These are phyloP conservation scores for Lasius platythorax DNA, from an alignment of 2,888 invertebrate genomes.

Conservation along the genomic window DNA sequence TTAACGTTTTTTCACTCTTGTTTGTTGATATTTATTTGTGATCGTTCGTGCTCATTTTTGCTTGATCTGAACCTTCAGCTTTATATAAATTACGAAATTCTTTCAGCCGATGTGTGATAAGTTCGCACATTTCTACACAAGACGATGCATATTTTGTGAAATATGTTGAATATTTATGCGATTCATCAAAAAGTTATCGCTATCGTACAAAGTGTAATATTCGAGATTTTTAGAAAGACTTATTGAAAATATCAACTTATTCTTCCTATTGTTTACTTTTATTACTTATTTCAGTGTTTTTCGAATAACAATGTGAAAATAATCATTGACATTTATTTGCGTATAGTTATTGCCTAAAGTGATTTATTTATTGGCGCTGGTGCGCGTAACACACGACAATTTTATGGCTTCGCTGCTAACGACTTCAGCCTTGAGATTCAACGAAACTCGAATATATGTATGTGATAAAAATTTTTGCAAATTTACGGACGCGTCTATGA, in stretches of 20 bases:
- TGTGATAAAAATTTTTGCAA: not conserved
- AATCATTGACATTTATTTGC: not conserved
- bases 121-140: not conserved
- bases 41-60: not conserved
- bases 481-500: not conserved
- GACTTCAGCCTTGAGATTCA: conserved; percentile 71
- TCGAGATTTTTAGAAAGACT: not conserved
- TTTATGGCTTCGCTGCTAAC: conserved; percentile 71
- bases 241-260: not conserved
- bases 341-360: not conserved
- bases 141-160: not conserved
- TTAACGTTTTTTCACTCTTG: no score
- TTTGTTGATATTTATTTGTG: no score
- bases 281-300: not conserved
- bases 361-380: not conserved
- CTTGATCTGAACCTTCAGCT: not conserved
- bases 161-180: not conserved
- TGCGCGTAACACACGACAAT: conserved; percentile 54
- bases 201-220: not conserved
- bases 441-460: not conserved
- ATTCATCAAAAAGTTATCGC: not conserved
- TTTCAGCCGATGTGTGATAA: not conserved
- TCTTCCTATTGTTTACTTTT: not conserved
- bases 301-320: conserved; percentile 78
- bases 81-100: not conserved